Evolutionary conservation across 2,113 vertebrate species (phyloP).

Genomic region (Nansenia antarctica): DNA sequence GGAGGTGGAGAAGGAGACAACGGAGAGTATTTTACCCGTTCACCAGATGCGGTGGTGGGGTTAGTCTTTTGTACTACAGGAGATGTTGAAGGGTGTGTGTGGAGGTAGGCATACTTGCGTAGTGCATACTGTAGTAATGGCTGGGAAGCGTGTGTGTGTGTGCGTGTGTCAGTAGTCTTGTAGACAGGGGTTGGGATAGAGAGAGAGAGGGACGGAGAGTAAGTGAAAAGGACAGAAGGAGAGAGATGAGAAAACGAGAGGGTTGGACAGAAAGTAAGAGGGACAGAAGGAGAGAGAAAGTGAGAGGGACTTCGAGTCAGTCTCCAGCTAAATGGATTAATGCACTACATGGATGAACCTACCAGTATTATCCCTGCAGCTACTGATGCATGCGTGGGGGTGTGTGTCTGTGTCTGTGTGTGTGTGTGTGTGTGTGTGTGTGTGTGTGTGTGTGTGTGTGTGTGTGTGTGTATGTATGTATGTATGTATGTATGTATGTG

Average conservation of each 20-base stretch:
- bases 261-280: too few relatives aligned
- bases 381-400: not conserved
- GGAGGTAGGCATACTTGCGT: too few relatives aligned
- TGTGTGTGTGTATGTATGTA: not conserved
- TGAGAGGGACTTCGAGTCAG: not conserved
- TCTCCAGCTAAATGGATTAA: not conserved
- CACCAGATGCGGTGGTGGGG: conserved; percentile 58
- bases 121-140: not conserved
- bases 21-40: conserved; percentile 48
- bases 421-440: conserved; percentile 15
- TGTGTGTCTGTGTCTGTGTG: conserved; percentile 43
- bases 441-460: conserved; percentile 15
- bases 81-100: conserved; percentile 43
- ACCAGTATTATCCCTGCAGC: not conserved
- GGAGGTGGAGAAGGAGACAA: conserved; percentile 1
- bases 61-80: conserved; percentile 59
- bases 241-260: too few relatives aligned
- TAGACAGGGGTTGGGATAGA: not conserved
- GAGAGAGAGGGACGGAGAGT: not conserved
- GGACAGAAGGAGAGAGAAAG: not conserved
- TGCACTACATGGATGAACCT: not conserved
- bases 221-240: too few relatives aligned
- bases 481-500: not conserved
- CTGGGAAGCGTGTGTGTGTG: conserved; percentile 4
- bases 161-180: not conserved